A percentile compares a stretch with the other conserved stretches of the same genome.
phyloP scores from a whole-genome alignment of 2,888 invertebrate genomes.

The Caenorhabditis sp. region DNA sequence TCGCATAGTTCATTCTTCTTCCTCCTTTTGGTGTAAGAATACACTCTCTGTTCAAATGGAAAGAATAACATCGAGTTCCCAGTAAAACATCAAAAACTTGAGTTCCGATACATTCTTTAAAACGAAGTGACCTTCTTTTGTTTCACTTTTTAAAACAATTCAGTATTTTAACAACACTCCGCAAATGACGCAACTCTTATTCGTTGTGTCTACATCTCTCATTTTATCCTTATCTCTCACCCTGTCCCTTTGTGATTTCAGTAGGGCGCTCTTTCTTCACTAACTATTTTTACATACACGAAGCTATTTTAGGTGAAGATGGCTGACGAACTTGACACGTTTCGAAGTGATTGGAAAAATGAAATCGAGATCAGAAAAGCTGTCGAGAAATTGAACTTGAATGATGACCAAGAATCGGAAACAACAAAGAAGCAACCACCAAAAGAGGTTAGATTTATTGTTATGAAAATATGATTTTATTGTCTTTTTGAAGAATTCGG shows the following conservation, averaged over 20 bases:
- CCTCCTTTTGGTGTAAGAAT: no score
- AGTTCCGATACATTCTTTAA: no score
- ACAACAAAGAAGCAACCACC: not conserved
- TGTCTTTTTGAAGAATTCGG: not conserved
- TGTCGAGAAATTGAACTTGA: not conserved
- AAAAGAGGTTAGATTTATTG: not conserved
- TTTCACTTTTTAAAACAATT: no score
- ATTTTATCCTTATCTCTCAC: not conserved
- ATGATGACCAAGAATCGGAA: not conserved
- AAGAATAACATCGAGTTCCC: no score
- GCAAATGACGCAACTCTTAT: not conserved
- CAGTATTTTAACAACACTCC: not conserved
- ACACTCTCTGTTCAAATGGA: no score
- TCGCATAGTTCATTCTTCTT: no score
- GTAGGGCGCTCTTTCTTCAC: not conserved
- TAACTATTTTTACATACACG: not conserved
- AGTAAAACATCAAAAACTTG: no score
- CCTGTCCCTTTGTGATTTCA: not conserved
- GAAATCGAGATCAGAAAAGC: not conserved
- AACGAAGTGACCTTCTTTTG: no score
- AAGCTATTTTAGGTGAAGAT: not conserved
- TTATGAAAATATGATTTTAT: not conserved
- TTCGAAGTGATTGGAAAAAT: not conserved
- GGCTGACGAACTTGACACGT: not conserved
- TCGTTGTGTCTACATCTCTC: not conserved